These are phyloP conservation scores for Marmota monax DNA, from an alignment of 2,113 vertebrate species.

Conservation along the genomic window DNA sequence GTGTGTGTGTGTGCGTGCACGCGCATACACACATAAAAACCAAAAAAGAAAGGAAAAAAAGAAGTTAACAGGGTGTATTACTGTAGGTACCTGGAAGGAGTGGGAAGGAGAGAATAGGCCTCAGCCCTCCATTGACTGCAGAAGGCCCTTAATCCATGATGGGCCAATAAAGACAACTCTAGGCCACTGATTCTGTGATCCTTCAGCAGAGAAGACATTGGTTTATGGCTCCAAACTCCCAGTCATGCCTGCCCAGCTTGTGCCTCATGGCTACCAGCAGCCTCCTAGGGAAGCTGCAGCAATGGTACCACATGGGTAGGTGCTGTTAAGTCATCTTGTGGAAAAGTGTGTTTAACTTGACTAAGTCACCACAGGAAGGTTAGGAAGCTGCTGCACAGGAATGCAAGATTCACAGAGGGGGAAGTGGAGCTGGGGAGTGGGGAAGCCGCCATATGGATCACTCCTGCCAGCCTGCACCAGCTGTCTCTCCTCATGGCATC, in stretches of 20 bases:
- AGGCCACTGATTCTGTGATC: not conserved
- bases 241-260: not conserved
- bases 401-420: too few species aligned
- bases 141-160: not conserved
- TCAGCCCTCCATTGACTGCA: not conserved
- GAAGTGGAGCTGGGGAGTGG: too few species aligned
- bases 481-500: rapidly evolving
- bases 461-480: not conserved
- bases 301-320: too few species aligned
- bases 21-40: not conserved
- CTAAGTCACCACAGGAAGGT: too few species aligned
- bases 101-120: not conserved
- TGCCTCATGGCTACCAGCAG: not conserved
- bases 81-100: not conserved
- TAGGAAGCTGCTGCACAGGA: too few species aligned
- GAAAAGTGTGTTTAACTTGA: not conserved
- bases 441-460: rapidly evolving
- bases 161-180: not conserved
- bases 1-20: too few species aligned
- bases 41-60: too few species aligned
- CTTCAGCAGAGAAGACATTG: not conserved
- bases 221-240: not conserved
- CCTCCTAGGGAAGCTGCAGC: not conserved
- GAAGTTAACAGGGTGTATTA: not conserved
- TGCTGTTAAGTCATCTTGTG: not conserved